Evolutionary conservation across 2,797 vertebrate genomes (phyloP).

Genomic region (Taenioides sp.): DNA sequence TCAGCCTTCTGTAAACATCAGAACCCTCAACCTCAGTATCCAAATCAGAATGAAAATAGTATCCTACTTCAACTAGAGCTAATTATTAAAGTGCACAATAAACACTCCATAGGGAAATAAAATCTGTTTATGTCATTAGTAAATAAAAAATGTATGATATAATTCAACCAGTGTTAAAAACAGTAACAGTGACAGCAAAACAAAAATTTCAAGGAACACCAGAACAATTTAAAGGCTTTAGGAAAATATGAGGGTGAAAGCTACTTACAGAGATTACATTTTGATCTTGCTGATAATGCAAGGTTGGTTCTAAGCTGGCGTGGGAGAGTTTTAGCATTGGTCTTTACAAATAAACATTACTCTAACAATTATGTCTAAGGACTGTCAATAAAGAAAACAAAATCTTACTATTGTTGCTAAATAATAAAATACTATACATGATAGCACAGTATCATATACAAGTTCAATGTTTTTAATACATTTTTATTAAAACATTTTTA

Average conservation of each 20-base stretch:
- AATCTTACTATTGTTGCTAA: background rate
- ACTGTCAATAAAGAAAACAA: background rate
- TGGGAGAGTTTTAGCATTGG: background rate
- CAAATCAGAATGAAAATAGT: no score
- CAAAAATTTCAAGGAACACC: slow-evolving; percentile 11
- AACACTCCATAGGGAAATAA: no score
- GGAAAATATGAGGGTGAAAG: background rate
- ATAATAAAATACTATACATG: background rate
- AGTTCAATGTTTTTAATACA: no score
- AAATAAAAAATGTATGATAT: background rate
- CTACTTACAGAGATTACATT: slow-evolving; percentile 18
- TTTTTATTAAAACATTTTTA: no score
- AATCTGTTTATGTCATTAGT: no score
- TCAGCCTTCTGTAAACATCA: slow-evolving; percentile 21
- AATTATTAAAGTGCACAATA: no score
- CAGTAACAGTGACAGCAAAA: background rate
- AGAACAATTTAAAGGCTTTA: slow-evolving; percentile 1
- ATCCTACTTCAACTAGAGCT: no score
- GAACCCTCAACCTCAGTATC: background rate
- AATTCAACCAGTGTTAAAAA: background rate
- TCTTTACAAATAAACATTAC: slow-evolving; percentile 20
- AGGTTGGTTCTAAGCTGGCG: slow-evolving; percentile 7
- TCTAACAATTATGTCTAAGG: background rate
- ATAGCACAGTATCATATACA: no score
- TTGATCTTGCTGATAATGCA: slow-evolving; percentile 14